A percentile compares a stretch with the other conserved stretches of the same genome.
Evolutionary conservation across 2,888 invertebrate species (phyloP).

Genomic region (Trachelus stipa): DNA sequence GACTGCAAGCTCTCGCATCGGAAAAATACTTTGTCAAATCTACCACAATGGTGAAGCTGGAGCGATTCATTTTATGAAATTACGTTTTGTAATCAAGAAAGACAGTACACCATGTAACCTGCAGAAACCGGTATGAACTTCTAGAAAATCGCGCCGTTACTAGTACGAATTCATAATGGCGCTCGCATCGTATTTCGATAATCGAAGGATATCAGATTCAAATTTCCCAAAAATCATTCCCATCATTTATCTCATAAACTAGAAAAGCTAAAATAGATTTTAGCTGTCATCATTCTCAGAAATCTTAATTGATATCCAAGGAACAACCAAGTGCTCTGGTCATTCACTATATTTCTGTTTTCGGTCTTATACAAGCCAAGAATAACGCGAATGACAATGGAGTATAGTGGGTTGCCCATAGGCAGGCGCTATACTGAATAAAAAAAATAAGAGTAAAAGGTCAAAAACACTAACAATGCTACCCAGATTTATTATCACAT

Average conservation of each 20-base stretch:
- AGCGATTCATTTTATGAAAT: constrained; percentile 12
- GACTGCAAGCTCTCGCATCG: constrained; percentile 50
- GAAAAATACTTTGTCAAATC: constrained; percentile 52
- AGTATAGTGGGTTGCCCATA: not conserved
- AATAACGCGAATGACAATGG: not conserved
- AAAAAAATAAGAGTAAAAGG: not conserved
- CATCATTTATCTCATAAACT: not conserved
- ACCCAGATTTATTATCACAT: not conserved
- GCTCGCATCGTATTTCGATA: not conserved
- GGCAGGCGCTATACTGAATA: not conserved
- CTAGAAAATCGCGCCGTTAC: not conserved
- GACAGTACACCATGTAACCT: not conserved
- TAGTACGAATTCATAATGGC: not conserved
- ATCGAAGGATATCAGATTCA: not conserved
- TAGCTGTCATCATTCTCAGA: not conserved
- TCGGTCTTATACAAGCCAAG: not conserved
- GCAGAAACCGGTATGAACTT: not conserved
- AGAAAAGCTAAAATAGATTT: not conserved
- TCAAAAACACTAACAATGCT: not conserved
- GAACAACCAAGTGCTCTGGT: not conserved
- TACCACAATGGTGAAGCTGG: constrained; percentile 53
- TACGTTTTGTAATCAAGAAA: not conserved
- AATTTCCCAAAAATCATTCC: not conserved
- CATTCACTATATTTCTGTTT: not conserved
- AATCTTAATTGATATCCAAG: not conserved